Evolutionary conservation across 1,140 invertebrate species (phyloP), one percentile per base, ranked within the genome.

Genomic region (Adelges cooleyi): DNA sequence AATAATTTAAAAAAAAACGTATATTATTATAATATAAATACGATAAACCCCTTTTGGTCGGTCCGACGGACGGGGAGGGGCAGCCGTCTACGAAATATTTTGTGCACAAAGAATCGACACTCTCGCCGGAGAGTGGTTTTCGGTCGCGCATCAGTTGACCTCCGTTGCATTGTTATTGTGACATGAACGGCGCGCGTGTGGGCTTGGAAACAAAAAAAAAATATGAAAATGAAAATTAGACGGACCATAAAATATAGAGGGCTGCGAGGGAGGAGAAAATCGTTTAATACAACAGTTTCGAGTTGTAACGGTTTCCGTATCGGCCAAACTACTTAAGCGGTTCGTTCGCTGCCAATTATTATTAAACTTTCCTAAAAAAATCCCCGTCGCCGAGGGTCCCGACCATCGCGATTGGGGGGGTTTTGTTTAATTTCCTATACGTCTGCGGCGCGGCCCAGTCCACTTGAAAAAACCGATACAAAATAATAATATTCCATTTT

Each of bases 101-200:
- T 22, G 42, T 13, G 46, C 29, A 62, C 38, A 62, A 62, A 33
- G 56, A 62, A 62, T 62, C 42, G 44, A 33, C 25, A 33, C 25
- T 62, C 25, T 62, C 29, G 5, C 29, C n/a, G n/a, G n/a, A 23
- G 42, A 62, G 56, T 62, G 42, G 56, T 48, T 46, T 56, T 62
- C 40, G 42, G 56, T 48, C 42, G 27, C 56, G 56, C 56, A 62
- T 62, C 56, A 48, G 56, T 62, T 62, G 56, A 62, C 42, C 42
- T 62, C 56, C 46, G 29, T 62, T 62, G 46, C n/a, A n/a, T n/a
- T 48, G 29, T 33, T 62, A 48, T 62, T 62, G 25, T 62, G 56
- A 48, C 42, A 27, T n/a, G 18, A 33, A n/a, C 40, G 18, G 17
- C 56, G 42, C 56, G 56, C 17, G 29, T 48, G 54, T 59, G 56